These are phyloP conservation scores for Microdon myrmicae DNA, from an alignment of 2,888 invertebrate species.

Conservation along the genomic window DNA sequence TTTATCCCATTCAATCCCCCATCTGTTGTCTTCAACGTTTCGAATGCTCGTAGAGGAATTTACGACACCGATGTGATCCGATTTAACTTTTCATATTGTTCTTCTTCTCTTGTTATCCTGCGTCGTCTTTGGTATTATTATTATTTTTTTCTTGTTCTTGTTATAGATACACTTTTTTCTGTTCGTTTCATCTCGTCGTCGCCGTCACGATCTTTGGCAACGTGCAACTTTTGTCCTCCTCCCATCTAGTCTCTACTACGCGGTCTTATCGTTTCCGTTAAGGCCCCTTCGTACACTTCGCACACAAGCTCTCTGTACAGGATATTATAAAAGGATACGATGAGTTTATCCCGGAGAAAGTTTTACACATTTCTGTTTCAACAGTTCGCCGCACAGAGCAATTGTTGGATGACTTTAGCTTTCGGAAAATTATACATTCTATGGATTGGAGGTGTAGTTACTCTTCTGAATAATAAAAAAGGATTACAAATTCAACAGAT, in stretches of 20 bases:
- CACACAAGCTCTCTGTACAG: no score
- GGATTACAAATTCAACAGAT: constrained; percentile 48
- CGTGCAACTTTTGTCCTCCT: constrained; percentile 34
- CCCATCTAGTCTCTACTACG: background rate
- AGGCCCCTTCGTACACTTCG: no score
- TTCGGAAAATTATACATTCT: constrained; percentile 42
- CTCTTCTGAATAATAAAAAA: constrained; percentile 50
- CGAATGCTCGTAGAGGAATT: constrained; percentile 40
- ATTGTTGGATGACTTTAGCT: constrained; percentile 44
- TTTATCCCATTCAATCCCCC: constrained; percentile 33
- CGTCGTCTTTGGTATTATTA: constrained; percentile 34
- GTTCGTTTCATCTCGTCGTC: constrained; percentile 27
- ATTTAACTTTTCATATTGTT: constrained; percentile 52
- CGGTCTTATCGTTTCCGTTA: constrained; percentile 28
- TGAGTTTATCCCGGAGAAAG: constrained; percentile 41
- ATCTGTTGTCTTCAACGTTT: constrained; percentile 18
- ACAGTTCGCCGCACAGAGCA: constrained; percentile 47
- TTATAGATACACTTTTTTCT: no score
- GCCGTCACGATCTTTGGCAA: constrained; percentile 11
- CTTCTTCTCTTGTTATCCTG: constrained; percentile 51
- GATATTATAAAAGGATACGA: constrained; percentile 36
- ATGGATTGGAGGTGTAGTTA: constrained; percentile 42
- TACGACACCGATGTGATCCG: constrained; percentile 50
- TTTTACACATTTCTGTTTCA: constrained; percentile 47
- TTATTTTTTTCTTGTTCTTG: no score